Conservation (phyloP, 2,888 invertebrate genomes). For the Seira ritae region DNA sequence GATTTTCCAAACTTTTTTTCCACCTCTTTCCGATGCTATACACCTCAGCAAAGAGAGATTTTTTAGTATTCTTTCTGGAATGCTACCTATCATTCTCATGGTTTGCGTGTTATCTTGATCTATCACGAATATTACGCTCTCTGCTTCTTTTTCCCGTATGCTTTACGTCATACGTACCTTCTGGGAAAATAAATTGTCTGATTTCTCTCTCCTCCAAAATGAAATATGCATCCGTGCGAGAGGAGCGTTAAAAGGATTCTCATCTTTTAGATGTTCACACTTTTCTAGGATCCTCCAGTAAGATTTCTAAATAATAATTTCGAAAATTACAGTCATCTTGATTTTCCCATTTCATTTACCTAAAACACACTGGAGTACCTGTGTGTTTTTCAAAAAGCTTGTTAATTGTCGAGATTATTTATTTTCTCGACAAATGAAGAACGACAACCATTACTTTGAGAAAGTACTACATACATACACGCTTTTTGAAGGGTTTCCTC, state of each 20-base stretch:
- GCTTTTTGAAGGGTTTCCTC: neutral
- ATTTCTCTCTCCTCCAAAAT: neutral
- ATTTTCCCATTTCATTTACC: neutral
- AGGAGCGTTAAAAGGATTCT: neutral
- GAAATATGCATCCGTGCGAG: neutral
- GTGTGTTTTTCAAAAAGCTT: neutral
- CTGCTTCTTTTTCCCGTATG: neutral
- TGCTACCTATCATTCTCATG: neutral
- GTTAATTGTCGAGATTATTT: neutral
- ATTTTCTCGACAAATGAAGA: neutral
- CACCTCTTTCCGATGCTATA: slow-evolving; percentile 30
- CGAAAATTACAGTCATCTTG: too few relatives aligned
- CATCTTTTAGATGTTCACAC: neutral
- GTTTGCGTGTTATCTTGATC: slow-evolving; percentile 11
- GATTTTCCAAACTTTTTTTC: slow-evolving; percentile 49
- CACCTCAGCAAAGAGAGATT: neutral
- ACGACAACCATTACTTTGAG: neutral
- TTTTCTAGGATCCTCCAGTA: neutral
- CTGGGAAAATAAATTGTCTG: slow-evolving; percentile 3
- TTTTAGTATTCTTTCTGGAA: neutral
- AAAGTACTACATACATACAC: neutral
- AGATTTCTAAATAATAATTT: too few relatives aligned
- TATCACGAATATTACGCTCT: neutral
- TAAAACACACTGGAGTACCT: neutral
- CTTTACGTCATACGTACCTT: neutral